Evolutionary conservation across 2,797 vertebrate genomes (phyloP).

Genomic region (Sebastolobus altivelis): DNA sequence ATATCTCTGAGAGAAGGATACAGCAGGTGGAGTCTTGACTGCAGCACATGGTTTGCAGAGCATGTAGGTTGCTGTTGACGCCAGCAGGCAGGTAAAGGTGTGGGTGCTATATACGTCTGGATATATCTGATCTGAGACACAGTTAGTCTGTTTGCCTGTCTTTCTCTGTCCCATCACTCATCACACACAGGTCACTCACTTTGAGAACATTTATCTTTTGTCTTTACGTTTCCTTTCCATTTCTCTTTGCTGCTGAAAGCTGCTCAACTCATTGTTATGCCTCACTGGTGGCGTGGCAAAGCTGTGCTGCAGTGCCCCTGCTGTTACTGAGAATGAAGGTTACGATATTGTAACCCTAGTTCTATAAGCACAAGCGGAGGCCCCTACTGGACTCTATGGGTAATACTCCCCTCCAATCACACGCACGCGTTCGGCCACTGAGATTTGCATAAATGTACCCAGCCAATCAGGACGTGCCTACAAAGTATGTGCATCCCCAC

Average conservation of each 20-base stretch:
- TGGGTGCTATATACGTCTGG: neutral
- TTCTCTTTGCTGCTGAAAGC: conserved; percentile 25
- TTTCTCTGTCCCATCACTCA: conserved; percentile 22
- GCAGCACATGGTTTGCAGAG: conserved; percentile 38
- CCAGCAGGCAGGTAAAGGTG: conserved; percentile 44
- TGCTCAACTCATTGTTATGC: conserved; percentile 19
- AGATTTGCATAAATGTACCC: too few species aligned
- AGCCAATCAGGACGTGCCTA: too few species aligned
- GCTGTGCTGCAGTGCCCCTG: neutral
- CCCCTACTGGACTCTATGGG: too few species aligned
- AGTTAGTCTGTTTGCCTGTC: neutral
- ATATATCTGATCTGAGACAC: conserved; percentile 16
- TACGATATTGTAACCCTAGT: too few species aligned
- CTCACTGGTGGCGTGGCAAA: neutral
- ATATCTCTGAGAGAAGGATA: conserved; percentile 47
- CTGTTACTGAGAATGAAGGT: conserved; percentile 14
- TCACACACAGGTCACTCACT: conserved; percentile 28
- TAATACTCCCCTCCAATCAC: too few species aligned
- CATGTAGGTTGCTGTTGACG: conserved; percentile 43
- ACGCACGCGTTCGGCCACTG: too few species aligned
- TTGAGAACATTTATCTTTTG: conserved; percentile 4
- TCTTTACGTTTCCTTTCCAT: conserved; percentile 1
- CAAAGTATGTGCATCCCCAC: too few species aligned
- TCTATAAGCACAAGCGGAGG: too few species aligned
- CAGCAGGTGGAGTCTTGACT: conserved; percentile 47